A percentile compares a stretch with the other conserved stretches of the same genome.
Conservation (phyloP, 2,113 vertebrate genomes). For the Scomber japonicus region DNA sequence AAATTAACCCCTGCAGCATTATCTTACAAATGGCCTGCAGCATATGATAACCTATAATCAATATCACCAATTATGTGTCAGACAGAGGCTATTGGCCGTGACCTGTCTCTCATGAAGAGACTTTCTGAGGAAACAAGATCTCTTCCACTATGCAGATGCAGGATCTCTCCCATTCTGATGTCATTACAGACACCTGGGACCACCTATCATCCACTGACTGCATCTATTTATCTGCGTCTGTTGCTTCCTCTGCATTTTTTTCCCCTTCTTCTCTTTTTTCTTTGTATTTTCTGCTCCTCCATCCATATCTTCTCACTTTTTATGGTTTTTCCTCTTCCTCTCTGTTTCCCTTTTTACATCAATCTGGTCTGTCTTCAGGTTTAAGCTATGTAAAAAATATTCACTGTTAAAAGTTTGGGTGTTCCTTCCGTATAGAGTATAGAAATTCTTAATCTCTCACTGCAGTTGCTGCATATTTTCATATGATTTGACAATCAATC, state of each 20-base stretch:
- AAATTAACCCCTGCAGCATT: constrained; percentile 88
- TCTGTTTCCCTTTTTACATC: not conserved
- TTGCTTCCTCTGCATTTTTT: constrained; percentile 34
- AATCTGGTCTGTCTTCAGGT: not conserved
- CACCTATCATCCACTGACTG: constrained; percentile 70
- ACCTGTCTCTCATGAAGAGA: constrained; percentile 84
- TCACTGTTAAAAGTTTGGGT: not conserved
- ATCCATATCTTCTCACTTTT: not conserved
- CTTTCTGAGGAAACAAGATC: constrained; percentile 86
- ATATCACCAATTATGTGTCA: constrained; percentile 89
- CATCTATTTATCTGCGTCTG: constrained; percentile 41
- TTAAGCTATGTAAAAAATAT: not conserved
- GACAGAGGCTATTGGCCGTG: constrained; percentile 83
- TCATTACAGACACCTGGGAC: constrained; percentile 86
- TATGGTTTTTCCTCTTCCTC: not conserved
- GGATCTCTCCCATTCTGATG: constrained; percentile 81
- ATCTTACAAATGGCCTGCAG: constrained; percentile 87
- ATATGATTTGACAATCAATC: not conserved
- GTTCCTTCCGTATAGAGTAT: not conserved
- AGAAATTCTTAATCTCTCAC: not conserved
- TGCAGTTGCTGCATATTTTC: not conserved
- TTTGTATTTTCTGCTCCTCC: constrained; percentile 7
- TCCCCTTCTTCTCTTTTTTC: not conserved
- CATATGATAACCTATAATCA: constrained; percentile 91
- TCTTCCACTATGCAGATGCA: constrained; percentile 79